Evolutionary conservation across 2,888 invertebrate species (phyloP).

Genomic region (Drosophila stalkeri): DNA sequence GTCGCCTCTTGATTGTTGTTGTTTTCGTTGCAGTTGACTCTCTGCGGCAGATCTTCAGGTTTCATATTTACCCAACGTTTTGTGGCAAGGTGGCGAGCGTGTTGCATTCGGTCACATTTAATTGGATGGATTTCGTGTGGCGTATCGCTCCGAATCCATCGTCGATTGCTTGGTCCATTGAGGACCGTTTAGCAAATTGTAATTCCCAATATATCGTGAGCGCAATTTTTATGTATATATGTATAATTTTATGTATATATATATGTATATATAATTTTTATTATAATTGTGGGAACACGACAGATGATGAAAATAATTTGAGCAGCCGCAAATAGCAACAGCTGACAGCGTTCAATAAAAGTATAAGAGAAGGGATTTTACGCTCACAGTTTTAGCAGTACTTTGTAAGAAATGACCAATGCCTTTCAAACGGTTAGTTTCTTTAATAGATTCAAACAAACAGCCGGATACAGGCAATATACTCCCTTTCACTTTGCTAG

Average conservation of each 20-base stretch:
- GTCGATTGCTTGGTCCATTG: slow-evolving; percentile 20
- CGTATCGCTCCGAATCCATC: slow-evolving; percentile 47
- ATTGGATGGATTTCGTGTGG: slow-evolving; percentile 62
- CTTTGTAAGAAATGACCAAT: neutral
- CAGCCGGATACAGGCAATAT: neutral
- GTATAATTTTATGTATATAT: slow-evolving; percentile 23
- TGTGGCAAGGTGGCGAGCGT: slow-evolving; percentile 45
- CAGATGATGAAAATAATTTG: neutral
- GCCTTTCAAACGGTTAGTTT: neutral
- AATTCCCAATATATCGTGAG: slow-evolving; percentile 53
- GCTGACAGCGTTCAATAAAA: slow-evolving; percentile 1
- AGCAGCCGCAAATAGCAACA: neutral
- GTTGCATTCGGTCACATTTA: slow-evolving; percentile 47
- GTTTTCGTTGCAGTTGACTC: slow-evolving; percentile 14
- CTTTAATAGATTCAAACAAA: neutral
- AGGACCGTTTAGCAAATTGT: slow-evolving; percentile 52
- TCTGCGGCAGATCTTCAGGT: slow-evolving; percentile 26
- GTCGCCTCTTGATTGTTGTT: slow-evolving; percentile 18
- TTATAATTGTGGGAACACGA: slow-evolving; percentile 47
- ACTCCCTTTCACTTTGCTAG: neutral
- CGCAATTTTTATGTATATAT: slow-evolving; percentile 28
- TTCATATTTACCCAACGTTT: slow-evolving; percentile 49
- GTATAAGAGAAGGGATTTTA: neutral
- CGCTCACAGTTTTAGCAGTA: neutral
- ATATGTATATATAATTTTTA: slow-evolving; percentile 25